Percentiles rank a stretch among this genome's conserved stretches.
These are phyloP conservation scores for Strix occidentalis DNA, from an alignment of 2,797 vertebrate genomes.

Conservation along the genomic window DNA sequence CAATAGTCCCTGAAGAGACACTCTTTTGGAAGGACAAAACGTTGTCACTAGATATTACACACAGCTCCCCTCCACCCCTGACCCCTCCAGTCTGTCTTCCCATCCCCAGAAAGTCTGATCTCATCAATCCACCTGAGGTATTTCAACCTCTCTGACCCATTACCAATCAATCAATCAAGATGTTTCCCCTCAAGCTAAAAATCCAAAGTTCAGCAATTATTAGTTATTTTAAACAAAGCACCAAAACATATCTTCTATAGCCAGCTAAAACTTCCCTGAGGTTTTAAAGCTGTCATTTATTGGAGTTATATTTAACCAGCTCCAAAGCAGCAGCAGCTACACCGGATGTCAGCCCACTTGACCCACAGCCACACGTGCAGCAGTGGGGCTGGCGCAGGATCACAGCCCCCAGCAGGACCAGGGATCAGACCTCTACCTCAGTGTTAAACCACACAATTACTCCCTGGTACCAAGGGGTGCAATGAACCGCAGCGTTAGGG, in stretches of 20 bases:
- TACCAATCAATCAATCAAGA: neutral
- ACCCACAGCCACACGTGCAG: rapidly evolving
- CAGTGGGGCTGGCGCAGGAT: neutral
- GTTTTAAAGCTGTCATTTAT: neutral
- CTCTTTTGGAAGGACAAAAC: neutral
- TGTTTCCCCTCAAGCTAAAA: neutral
- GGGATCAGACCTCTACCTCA: neutral
- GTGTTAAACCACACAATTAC: neutral
- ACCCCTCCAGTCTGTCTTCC: neutral
- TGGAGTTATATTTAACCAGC: neutral
- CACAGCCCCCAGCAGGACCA: neutral
- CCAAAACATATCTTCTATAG: neutral
- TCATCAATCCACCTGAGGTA: neutral
- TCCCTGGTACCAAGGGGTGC: too few species aligned
- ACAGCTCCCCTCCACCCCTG: neutral
- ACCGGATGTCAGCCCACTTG: rapidly evolving
- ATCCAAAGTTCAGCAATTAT: neutral
- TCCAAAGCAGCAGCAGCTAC: neutral
- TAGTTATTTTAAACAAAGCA: neutral
- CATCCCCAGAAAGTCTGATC: neutral
- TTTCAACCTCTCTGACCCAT: neutral
- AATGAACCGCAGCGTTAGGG: rapidly evolving
- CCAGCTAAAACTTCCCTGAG: neutral
- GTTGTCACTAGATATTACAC: rapidly evolving
- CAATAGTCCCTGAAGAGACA: neutral